These are phyloP conservation scores for Nephrotoma appendiculata DNA, from an alignment of 2,888 invertebrate genomes.

Conservation along the genomic window DNA sequence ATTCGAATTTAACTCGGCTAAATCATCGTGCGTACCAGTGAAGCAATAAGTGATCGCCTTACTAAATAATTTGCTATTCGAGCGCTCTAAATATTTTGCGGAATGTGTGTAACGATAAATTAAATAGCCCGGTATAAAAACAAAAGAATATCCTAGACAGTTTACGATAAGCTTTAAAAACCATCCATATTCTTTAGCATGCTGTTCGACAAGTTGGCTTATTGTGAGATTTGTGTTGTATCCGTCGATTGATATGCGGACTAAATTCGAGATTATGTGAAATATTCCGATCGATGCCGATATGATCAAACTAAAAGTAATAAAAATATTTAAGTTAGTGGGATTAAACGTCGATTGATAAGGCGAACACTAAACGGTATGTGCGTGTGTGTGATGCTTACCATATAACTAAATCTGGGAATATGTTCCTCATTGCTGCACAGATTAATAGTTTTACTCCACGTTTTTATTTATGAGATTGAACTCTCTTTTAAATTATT, in stretches of 20 bases:
- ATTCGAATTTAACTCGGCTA: not conserved
- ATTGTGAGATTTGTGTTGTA: constrained; percentile 24
- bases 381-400: constrained; percentile 8
- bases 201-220: constrained; percentile 31
- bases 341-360: not conserved
- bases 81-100: constrained; percentile 65
- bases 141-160: constrained; percentile 74
- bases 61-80: constrained; percentile 37
- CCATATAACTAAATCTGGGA: constrained; percentile 31
- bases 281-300: constrained; percentile 23
- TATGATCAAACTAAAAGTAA: constrained; percentile 20
- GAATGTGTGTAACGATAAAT: constrained; percentile 67
- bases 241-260: constrained; percentile 28
- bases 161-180: constrained; percentile 62
- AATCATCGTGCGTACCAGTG: not conserved
- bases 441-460: not conserved
- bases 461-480: not conserved
- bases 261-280: constrained; percentile 27
- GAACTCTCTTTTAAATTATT: not conserved
- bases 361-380: not conserved
- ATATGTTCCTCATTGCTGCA: constrained; percentile 18
- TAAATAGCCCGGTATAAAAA: constrained; percentile 72
- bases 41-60: not conserved
- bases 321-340: not conserved
- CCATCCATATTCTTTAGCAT: constrained; percentile 50